Evolutionary conservation across 2,113 vertebrate species (phyloP), one percentile per base, ranked within the genome.

Genomic region (Prunella himalayana): DNA sequence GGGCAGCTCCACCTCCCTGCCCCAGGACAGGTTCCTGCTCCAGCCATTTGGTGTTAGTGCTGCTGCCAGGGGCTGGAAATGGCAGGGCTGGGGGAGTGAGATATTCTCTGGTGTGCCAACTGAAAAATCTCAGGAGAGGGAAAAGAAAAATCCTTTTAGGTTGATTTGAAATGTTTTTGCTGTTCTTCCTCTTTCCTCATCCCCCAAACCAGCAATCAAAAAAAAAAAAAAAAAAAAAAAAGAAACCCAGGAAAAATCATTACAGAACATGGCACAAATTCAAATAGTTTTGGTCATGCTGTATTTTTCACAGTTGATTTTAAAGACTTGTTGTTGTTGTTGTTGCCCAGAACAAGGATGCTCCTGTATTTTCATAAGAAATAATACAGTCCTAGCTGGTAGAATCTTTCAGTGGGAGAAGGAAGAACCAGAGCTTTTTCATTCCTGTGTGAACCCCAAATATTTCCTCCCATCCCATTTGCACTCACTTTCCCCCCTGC

Each of bases 71-170:
- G 15, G 35, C 61, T 93, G 84, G 22, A 82, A 68, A 75, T 0
- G 6, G 56, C 68, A 70, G 65, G 64, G 33, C 66, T 66, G 30
- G 35, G 61, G 37, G 61, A 77, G 19, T 2, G 17, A 66, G 50
- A 1, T 8, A 9, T 53, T 53, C 79, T 86, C 50, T 0, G 0
- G 56, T 2, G 4, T 0, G 0, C 79, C 80, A 71, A 39, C 42
- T 15, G 0, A 42, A 90, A 82, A 53, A 59, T 47, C 70, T 85
- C 39, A 28, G 68, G 39, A 63, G 65, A 69, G 6, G 21, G 3
- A 1, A 30, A 23, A 42, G 53, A 49, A 18, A 47, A 54, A 27
- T 27, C 33, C 39, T 95, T 93, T 63, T 87, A 86, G 35, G 27
- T 90, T 83, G 88, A 88, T 90, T 72, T 54, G 45, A 63, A 92